Percentiles rank a stretch among this genome's conserved stretches.
phyloP scores from a whole-genome alignment of 2,888 invertebrate species.

The Chrysodeixis includens region DNA sequence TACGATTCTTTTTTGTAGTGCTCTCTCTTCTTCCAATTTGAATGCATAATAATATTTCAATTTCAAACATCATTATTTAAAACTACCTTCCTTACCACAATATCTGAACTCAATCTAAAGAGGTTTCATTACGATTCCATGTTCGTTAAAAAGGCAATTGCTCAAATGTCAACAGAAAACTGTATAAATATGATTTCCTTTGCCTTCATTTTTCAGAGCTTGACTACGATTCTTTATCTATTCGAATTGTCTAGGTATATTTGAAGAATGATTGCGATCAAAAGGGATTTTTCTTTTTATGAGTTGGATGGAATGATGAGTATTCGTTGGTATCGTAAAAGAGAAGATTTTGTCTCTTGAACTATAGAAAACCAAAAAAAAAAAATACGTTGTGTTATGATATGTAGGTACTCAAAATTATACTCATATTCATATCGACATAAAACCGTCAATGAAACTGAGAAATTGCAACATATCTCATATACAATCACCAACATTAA shows the following conservation, averaged over 20 bases:
- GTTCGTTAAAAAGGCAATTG: constrained; percentile 18
- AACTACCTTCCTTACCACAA: not conserved
- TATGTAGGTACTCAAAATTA: too few species aligned
- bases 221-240: constrained; percentile 38
- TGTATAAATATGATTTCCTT: constrained; percentile 19
- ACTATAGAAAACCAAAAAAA: too few species aligned
- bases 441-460: too few species aligned
- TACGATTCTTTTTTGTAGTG: too few species aligned
- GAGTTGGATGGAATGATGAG: not conserved
- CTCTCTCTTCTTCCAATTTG: too few species aligned
- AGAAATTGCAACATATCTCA: too few species aligned
- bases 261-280: constrained; percentile 19
- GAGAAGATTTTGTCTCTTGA: not conserved
- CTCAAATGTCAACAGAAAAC: constrained; percentile 35
- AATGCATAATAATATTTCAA: too few species aligned
- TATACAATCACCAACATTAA: too few species aligned
- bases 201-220: constrained; percentile 25
- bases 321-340: not conserved
- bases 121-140: not conserved
- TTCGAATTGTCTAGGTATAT: constrained; percentile 39
- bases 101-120: not conserved
- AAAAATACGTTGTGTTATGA: too few species aligned
- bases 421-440: too few species aligned
- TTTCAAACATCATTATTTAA: too few species aligned
- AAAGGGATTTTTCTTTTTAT: constrained; percentile 17